A percentile compares a stretch with the other conserved stretches of the same genome.
Conservation (phyloP, 1,140 invertebrate genomes). For the Drosophila oshimai region DNA sequence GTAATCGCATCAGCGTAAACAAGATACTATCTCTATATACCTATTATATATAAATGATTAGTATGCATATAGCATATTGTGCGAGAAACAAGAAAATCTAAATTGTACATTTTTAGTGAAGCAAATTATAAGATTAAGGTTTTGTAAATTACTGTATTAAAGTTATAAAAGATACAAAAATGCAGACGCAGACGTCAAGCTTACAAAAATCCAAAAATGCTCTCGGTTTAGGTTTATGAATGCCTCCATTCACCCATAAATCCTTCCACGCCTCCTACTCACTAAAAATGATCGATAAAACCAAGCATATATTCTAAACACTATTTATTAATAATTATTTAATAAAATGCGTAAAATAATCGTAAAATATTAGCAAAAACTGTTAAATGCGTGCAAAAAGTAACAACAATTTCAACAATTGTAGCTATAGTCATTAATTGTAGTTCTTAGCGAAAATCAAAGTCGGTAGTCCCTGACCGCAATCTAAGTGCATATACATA, state of each 20-base stretch:
- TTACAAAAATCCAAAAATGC: constrained; percentile 59
- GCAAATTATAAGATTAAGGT: constrained; percentile 34
- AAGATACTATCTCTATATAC: constrained; percentile 57
- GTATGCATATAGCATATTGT: constrained; percentile 27
- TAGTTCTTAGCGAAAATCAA: constrained; percentile 78
- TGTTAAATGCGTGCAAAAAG: constrained; percentile 42
- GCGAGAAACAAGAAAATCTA: constrained; percentile 4
- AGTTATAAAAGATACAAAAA: constrained; percentile 41
- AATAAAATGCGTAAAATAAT: constrained; percentile 61
- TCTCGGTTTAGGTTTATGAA: constrained; percentile 57
- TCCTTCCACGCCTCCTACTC: constrained; percentile 48
- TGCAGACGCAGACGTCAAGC: not conserved
- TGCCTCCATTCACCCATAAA: constrained; percentile 38
- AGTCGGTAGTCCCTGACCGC: constrained; percentile 56
- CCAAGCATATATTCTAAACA: constrained; percentile 50
- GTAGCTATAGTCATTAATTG: constrained; percentile 79
- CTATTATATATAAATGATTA: constrained; percentile 13
- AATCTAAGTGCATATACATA: constrained; percentile 78
- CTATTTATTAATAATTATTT: constrained; percentile 77
- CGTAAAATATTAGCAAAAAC: constrained; percentile 67
- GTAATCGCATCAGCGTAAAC: constrained; percentile 33
- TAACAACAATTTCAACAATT: constrained; percentile 62
- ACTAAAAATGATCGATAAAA: constrained; percentile 19
- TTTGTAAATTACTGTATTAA: constrained; percentile 75
- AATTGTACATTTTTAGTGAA: constrained; percentile 46